These are phyloP conservation scores for Polypterus senegalus DNA, from an alignment of 2,113 vertebrate species.

Conservation along the genomic window DNA sequence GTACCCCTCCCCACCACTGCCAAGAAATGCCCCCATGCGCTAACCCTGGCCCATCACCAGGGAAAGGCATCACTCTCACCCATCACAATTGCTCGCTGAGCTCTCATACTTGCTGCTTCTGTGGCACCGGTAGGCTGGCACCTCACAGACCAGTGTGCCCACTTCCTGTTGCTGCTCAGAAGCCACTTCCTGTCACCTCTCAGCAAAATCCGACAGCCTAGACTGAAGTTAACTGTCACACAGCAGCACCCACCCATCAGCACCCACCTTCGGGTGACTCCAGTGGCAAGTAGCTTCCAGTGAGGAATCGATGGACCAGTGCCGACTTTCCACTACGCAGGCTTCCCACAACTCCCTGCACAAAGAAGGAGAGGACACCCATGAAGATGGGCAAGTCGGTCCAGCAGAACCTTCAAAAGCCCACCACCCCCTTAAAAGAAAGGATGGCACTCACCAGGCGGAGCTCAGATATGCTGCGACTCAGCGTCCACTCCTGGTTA, in stretches of 20 bases:
- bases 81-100: too few species aligned
- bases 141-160: not conserved
- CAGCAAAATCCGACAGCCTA: not conserved
- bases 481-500: constrained; percentile 91
- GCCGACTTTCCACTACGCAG: constrained; percentile 77
- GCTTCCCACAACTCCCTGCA: constrained; percentile 77
- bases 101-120: too few species aligned
- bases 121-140: too few species aligned
- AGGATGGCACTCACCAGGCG: constrained; percentile 60
- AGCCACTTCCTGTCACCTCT: not conserved
- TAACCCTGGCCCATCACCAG: too few species aligned
- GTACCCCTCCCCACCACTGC: too few species aligned
- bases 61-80: too few species aligned
- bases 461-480: constrained; percentile 75
- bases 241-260: not conserved
- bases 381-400: not conserved
- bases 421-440: not conserved
- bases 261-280: constrained; percentile 74
- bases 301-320: constrained; percentile 83
- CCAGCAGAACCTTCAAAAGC: not conserved
- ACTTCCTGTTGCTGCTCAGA: not conserved
- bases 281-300: constrained; percentile 69
- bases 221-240: not conserved
- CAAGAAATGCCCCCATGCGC: too few species aligned
- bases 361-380: constrained; percentile 11